A percentile compares a stretch with the other conserved stretches of the same genome.
These are phyloP conservation scores for Gambusia yucatana DNA, from an alignment of 2,797 vertebrate genomes.

Conservation along the genomic window DNA sequence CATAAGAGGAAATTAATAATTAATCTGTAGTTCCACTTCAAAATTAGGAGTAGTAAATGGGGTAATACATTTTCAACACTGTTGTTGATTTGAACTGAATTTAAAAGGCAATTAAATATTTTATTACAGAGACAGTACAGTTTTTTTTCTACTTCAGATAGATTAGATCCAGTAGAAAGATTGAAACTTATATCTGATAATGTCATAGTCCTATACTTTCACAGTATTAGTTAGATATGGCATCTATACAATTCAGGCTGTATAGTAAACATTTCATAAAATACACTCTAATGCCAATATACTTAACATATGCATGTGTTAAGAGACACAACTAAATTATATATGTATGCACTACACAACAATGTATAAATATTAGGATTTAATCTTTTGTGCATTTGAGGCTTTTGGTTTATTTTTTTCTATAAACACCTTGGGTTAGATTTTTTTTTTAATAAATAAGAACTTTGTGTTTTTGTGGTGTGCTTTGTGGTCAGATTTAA, in stretches of 20 bases:
- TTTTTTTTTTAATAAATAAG: not conserved
- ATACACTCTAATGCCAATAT: not conserved
- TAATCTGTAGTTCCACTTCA: not conserved
- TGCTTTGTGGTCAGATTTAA: not conserved
- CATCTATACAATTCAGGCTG: not conserved
- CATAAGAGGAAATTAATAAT: not conserved
- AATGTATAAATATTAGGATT: not conserved
- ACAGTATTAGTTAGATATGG: not conserved
- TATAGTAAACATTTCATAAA: not conserved
- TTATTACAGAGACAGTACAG: not conserved
- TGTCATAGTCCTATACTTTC: not conserved
- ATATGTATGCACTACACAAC: not conserved
- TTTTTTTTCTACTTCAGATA: not conserved
- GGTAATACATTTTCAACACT: not conserved
- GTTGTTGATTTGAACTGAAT: not conserved
- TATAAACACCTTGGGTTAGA: no score
- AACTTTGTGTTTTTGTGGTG: not conserved
- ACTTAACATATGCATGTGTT: not conserved
- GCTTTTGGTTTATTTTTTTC: not conserved
- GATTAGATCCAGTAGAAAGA: not conserved
- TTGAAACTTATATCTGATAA: no score
- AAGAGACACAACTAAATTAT: not conserved
- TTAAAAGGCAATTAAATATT: no score
- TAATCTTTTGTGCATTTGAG: not conserved
- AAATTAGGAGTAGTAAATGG: not conserved